Evolutionary conservation across 2,888 invertebrate species (phyloP).

Genomic region (Andrena bicolor): DNA sequence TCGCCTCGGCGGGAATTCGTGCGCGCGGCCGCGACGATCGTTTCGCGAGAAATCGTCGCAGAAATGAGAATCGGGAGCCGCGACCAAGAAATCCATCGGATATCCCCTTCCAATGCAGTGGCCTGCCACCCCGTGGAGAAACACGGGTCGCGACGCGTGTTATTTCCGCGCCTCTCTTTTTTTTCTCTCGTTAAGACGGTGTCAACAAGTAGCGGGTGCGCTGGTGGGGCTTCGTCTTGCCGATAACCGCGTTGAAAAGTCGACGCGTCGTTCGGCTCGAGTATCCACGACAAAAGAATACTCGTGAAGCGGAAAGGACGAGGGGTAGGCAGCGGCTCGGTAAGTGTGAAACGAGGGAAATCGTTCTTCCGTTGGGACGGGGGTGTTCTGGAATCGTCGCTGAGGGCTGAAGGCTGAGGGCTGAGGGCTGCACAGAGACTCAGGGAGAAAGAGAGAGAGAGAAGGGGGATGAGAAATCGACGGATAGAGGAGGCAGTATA

Average conservation of each 20-base stretch:
- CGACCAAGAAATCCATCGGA: background rate
- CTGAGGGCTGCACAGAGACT: background rate
- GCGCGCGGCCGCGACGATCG: background rate
- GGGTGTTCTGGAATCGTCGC: slow-evolving; percentile 30
- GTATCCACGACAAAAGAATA: slow-evolving; percentile 59
- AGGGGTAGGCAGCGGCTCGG: slow-evolving; percentile 48
- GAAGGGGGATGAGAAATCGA: slow-evolving; percentile 15
- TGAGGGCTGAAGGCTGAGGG: background rate
- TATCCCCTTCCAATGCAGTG: background rate
- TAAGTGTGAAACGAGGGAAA: slow-evolving; percentile 67
- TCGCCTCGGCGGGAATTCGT: too few species aligned
- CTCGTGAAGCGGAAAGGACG: slow-evolving; percentile 43
- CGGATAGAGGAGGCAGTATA: slow-evolving; percentile 55
- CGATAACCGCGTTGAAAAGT: slow-evolving; percentile 66
- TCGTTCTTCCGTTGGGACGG: slow-evolving; percentile 46
- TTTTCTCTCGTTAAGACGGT: slow-evolving; percentile 50
- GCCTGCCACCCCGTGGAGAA: slow-evolving; percentile 25
- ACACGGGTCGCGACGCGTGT: slow-evolving; percentile 39
- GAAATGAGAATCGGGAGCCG: background rate
- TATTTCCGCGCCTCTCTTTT: slow-evolving; percentile 33
- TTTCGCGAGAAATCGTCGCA: background rate
- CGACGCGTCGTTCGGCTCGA: slow-evolving; percentile 34
- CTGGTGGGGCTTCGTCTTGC: slow-evolving; percentile 39
- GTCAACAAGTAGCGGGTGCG: slow-evolving; percentile 59
- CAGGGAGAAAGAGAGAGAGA: background rate